Evolutionary conservation across 2,888 invertebrate genomes (phyloP), one percentile per base, ranked within the genome.

Genomic region (Loripinus fragilis): DNA sequence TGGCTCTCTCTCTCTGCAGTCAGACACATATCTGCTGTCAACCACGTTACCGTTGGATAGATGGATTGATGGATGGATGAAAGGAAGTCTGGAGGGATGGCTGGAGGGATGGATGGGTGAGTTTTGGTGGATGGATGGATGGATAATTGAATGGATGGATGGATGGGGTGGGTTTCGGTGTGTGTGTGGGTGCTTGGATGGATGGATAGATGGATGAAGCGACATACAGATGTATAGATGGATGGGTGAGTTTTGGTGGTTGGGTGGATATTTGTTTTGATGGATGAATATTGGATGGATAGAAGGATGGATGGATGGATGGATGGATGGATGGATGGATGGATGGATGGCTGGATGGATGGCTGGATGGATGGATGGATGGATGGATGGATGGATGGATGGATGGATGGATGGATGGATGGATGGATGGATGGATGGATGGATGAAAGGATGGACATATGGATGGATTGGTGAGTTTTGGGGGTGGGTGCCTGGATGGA

Each of bases 31-130:
- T n/a, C n/a, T n/a, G n/a, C n/a, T n/a, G n/a, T n/a, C n/a, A n/a
- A n/a, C n/a, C n/a, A n/a, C n/a, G n/a, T n/a, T n/a, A n/a, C n/a
- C n/a, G n/a, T n/a, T n/a, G n/a, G n/a, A n/a, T n/a, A n/a, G n/a
- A n/a, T n/a, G n/a, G n/a, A n/a, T n/a, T n/a, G 52, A 52, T 52
- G 52, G 52, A 25, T 23, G 17, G 52, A 52, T 23, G 17, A n/a
- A 52, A 20, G 25, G 17, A 52, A 20, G 25, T 3, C 5, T 52
- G 52, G 52, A 52, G 23, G 52, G 52, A 52, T 52, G 52, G 52
- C 23, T 52, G 52, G 52, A 52, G 23, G 52, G 52, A 52, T 52
- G 52, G 52, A 52, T 52, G 52, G 52, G 25, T 50, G 50, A 7
- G 15, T 10, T 15, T 41, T 41, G 50, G n/a, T 52, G 28, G 25